These are phyloP conservation scores for Parascotia fuliginaria DNA, from an alignment of 2,888 invertebrate species.

Conservation along the genomic window DNA sequence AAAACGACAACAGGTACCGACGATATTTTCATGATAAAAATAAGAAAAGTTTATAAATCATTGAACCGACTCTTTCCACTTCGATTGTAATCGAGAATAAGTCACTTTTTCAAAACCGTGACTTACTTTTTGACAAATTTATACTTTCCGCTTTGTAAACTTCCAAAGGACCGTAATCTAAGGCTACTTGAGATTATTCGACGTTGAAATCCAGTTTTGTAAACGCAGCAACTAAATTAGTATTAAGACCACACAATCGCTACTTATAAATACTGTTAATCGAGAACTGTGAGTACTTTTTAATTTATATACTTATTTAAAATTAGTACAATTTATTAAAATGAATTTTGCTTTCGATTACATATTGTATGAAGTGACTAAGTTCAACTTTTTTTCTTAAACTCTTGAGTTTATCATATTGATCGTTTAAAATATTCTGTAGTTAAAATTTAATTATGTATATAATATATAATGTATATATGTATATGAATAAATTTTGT, in stretches of 20 bases:
- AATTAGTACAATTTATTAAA: constrained; percentile 12
- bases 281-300: neutral
- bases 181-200: neutral
- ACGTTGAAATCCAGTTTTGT: constrained; percentile 1
- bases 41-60: constrained; percentile 41
- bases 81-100: constrained; percentile 56
- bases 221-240: constrained; percentile 8
- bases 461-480: too few species aligned
- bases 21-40: constrained; percentile 27
- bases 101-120: constrained; percentile 61
- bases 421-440: too few species aligned
- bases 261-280: constrained; percentile 1
- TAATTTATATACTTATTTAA: neutral
- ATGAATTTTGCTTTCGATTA: constrained; percentile 52
- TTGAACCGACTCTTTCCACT: constrained; percentile 69
- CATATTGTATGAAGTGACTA: neutral
- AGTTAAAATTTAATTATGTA: too few species aligned
- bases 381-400: too few species aligned
- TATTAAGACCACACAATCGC: constrained; percentile 34
- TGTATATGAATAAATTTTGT: too few species aligned
- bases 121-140: constrained; percentile 57
- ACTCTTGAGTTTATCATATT: too few species aligned
- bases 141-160: constrained; percentile 30
- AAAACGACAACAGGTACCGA: constrained; percentile 26
- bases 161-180: constrained; percentile 9